A percentile compares a stretch with the other conserved stretches of the same genome.
Conservation (phyloP, 2,113 vertebrate species). For the Sciurus niger region DNA sequence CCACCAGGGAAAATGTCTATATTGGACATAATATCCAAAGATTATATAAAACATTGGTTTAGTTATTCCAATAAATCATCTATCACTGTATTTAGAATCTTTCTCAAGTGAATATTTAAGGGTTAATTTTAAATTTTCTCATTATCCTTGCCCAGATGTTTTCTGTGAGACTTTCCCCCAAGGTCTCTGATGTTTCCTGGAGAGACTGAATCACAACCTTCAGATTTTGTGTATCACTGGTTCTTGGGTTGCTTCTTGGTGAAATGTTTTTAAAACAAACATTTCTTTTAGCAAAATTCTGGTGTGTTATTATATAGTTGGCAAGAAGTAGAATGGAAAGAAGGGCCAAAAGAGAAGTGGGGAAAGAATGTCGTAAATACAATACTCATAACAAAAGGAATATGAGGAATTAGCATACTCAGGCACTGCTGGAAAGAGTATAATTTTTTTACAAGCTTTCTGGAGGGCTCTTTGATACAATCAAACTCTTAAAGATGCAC, state of each 20-base stretch:
- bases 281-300: background rate
- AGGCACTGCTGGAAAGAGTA: background rate
- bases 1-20: background rate
- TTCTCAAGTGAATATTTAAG: background rate
- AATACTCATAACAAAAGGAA: background rate
- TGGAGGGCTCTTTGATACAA: background rate
- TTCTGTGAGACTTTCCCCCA: background rate
- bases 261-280: background rate
- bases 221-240: background rate
- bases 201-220: background rate
- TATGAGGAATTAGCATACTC: background rate
- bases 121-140: slow-evolving; percentile 26
- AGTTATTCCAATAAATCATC: background rate
- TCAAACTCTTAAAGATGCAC: background rate
- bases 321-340: background rate
- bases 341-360: background rate
- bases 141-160: background rate
- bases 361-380: background rate
- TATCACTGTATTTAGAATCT: background rate
- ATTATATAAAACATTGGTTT: background rate
- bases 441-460: background rate
- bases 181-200: background rate
- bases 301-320: slow-evolving; percentile 1
- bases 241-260: background rate
- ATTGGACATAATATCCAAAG: background rate